Evolutionary conservation across 2,797 vertebrate species (phyloP), one percentile per base, ranked within the genome.

Genomic region (Siniperca undulata): DNA sequence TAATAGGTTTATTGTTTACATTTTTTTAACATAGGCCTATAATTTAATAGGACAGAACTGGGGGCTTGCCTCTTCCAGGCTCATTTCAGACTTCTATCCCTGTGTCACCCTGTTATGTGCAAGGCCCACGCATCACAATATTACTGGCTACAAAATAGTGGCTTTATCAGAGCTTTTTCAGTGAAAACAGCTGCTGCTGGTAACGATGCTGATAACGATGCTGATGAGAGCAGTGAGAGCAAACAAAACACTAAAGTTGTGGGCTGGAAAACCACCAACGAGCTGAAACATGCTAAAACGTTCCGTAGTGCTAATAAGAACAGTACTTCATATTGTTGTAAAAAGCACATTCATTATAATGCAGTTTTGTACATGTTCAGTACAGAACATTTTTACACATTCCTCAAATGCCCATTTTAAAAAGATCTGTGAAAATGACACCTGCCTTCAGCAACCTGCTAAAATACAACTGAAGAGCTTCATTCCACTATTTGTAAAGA

Each of bases 101-200:
- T 48, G 13, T 48, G 46, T 17, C 38, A 40, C 38, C 38, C 38
- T 8, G 9, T 40, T 40, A 40, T 40, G 40, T 42, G 40, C 40
- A 42, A 11, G 40, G 40, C 40, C 40, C 40, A 42, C 10, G 16
- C 48, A 50, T 16, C 11, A 10, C 24, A 36, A 36, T 44, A 36
- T 48, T 22, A 36, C 1, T 36, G 42, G 44, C 30, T 19, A 27
- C 44, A 5, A 46, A 62, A 42, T 24, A 16, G 0, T 30, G n/a
- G 56, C 0, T 36, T n/a, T 22, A 36, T 36, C 46, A 60, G 55
- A 48, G 56, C 8, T 34, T 64, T 64, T 46, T n/a, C 14, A 24
- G 5, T 12, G 30, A 73, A 48, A 74, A 42, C 60, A 64, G 72
- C 71, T 74, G 55, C 70, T 60, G 72, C 61, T 55, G 36, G 12